Evolutionary conservation across 2,888 invertebrate species (phyloP).

Genomic region (Stegana nigrithorax): DNA sequence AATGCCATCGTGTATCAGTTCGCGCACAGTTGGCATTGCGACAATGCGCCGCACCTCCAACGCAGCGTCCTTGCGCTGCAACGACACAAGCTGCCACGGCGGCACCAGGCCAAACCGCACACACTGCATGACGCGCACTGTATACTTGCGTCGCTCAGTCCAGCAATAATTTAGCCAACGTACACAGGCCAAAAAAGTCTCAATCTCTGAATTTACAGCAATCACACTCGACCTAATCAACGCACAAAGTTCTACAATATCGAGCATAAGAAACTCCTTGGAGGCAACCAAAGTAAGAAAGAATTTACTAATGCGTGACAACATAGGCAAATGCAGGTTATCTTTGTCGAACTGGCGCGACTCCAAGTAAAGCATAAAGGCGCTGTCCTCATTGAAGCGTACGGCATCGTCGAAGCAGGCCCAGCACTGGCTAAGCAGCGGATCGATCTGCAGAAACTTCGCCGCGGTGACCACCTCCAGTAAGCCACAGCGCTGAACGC

Average conservation of each 20-base stretch:
- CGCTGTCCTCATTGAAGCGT: slow-evolving; percentile 80
- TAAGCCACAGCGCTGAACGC: slow-evolving; percentile 77
- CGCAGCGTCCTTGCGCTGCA: slow-evolving; percentile 77
- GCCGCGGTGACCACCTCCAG: slow-evolving; percentile 80
- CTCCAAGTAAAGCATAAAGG: slow-evolving; percentile 76
- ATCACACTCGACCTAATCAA: slow-evolving; percentile 80
- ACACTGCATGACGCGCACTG: slow-evolving; percentile 76
- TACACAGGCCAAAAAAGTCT: slow-evolving; percentile 81
- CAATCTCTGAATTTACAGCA: slow-evolving; percentile 77
- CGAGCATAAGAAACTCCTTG: slow-evolving; percentile 77
- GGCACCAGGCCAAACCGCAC: slow-evolving; percentile 83
- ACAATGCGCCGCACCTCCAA: slow-evolving; percentile 79
- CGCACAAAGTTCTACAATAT: slow-evolving; percentile 75
- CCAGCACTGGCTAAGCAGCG: slow-evolving; percentile 81
- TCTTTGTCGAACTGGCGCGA: slow-evolving; percentile 70
- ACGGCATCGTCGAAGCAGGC: slow-evolving; percentile 78
- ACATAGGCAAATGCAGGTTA: slow-evolving; percentile 48
- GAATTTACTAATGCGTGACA: slow-evolving; percentile 80
- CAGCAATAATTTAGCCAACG: slow-evolving; percentile 83
- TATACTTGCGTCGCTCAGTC: slow-evolving; percentile 72
- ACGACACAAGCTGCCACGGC: slow-evolving; percentile 83
- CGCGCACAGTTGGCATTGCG: slow-evolving; percentile 76
- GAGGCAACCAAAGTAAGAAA: slow-evolving; percentile 82
- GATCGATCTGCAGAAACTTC: slow-evolving; percentile 78
- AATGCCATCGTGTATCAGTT: slow-evolving; percentile 83